phyloP scores from a whole-genome alignment of 2,797 vertebrate genomes.

The Aeoliscus strigatus region DNA sequence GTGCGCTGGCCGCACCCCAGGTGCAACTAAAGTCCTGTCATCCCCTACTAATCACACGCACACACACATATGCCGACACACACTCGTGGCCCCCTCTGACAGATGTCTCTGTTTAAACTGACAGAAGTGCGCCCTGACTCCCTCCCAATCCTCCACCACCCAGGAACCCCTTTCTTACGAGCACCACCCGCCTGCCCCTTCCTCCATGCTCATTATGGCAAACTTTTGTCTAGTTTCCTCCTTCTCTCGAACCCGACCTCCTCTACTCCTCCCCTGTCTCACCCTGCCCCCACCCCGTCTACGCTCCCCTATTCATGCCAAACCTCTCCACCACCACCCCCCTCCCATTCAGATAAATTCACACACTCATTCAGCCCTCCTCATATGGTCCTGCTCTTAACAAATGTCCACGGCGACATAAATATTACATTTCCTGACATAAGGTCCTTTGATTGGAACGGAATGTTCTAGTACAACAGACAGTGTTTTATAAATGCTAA shows the following conservation, averaged over 20 bases:
- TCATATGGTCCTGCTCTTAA: slow-evolving; percentile 26
- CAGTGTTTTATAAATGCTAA: too few relatives aligned
- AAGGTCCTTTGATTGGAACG: too few relatives aligned
- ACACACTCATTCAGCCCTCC: slow-evolving; percentile 46
- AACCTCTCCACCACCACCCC: slow-evolving; percentile 46
- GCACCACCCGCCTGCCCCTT: slow-evolving; percentile 55
- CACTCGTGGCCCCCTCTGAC: slow-evolving; percentile 56
- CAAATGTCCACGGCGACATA: slow-evolving; percentile 34
- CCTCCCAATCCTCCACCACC: slow-evolving; percentile 51
- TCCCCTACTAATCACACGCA: slow-evolving; percentile 50
- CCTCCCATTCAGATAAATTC: slow-evolving; percentile 56
- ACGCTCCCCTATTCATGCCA: slow-evolving; percentile 51
- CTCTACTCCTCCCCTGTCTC: slow-evolving; percentile 59
- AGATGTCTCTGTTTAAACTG: slow-evolving; percentile 77
- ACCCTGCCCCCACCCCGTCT: slow-evolving; percentile 53
- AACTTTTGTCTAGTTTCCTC: slow-evolving; percentile 75
- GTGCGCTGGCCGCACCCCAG: slow-evolving; percentile 57
- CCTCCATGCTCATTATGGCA: slow-evolving; percentile 69
- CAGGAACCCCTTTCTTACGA: slow-evolving; percentile 54
- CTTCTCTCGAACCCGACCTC: slow-evolving; percentile 56
- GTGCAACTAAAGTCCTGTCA: slow-evolving; percentile 58
- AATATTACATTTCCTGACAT: slow-evolving; percentile 49
- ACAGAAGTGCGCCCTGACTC: slow-evolving; percentile 67
- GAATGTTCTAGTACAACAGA: too few relatives aligned
- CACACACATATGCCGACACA: slow-evolving; percentile 24